Evolutionary conservation across 2,888 invertebrate species (phyloP), one percentile per base, ranked within the genome.

Genomic region (Oligia fasciuncula): DNA sequence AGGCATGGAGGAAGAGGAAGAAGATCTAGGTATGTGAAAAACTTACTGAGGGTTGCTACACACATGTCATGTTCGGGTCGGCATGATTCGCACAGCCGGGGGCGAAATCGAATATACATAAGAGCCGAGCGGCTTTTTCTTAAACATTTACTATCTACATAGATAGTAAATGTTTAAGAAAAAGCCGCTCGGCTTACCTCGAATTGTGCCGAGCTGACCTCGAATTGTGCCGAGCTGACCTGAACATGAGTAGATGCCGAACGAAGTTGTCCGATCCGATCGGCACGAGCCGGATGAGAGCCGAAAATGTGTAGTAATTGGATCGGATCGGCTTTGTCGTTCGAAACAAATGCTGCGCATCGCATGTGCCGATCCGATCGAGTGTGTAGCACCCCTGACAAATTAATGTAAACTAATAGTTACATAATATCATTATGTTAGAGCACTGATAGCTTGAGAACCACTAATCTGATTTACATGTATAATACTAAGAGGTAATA

Each of bases 1-100:
- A 91, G 96, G 54, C 94, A 95, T 84, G 92, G 96, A 60, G 86
- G 91, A 0, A 88, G 96, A 62, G 87, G 92, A 0, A 89, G 96
- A 60, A 92, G 96, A 75, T 94, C 95, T 5, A 95, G 96, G 96
- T 95, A 86, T 82, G 86, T 80, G 0, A 19, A 46, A 60, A 71
- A n/a, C 6, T 70, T 70, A 35, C 51, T 51, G 9, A 35, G 29
- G 62, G 62, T 63, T 63, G 29, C 9, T 35, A 35, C 19, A 65
- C 35, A 35, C 17, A 63, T 65, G 9, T 46, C 46, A 46, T 46
- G 46, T 63, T 35, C 2, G 62, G 6, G 57, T 57, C 57, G 9
- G 51, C 51, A 6, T 51, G 17, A 51, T 51, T 51, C 17, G 17
- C 51, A 51, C 51, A 51, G 17, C 17, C 4, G 6, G 19, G 5